phyloP scores from a whole-genome alignment of 1,140 invertebrate species.

The Trichonephila clavata region DNA sequence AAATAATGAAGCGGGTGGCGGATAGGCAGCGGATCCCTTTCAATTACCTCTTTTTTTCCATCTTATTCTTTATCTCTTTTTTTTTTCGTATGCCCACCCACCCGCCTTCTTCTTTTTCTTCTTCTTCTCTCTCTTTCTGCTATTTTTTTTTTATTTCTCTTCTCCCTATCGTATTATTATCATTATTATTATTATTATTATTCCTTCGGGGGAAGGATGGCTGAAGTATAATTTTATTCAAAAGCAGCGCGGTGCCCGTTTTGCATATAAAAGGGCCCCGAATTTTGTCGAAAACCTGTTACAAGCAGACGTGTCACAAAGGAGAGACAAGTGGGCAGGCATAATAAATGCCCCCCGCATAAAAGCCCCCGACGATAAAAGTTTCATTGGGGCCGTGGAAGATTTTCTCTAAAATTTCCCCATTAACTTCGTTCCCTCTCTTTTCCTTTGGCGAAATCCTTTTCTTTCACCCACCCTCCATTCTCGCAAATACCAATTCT shows the following conservation, averaged over 20 bases:
- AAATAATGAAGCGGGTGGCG: slow-evolving; percentile 67
- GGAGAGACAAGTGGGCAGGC: slow-evolving; percentile 67
- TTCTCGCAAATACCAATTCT: slow-evolving; percentile 67
- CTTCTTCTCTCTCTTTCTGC: not conserved
- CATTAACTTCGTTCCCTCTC: slow-evolving; percentile 52
- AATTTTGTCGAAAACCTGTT: slow-evolving; percentile 70
- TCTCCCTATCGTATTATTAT: slow-evolving; percentile 39
- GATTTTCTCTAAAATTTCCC: slow-evolving; percentile 71
- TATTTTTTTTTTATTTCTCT: not conserved
- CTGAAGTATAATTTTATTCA: slow-evolving; percentile 68
- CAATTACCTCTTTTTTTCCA: slow-evolving; percentile 59
- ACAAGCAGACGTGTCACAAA: slow-evolving; percentile 57
- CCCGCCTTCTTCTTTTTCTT: not conserved
- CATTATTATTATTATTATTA: slow-evolving; percentile 51
- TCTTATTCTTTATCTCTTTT: not conserved
- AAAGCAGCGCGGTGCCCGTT: slow-evolving; percentile 50
- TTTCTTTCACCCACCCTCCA: slow-evolving; percentile 10
- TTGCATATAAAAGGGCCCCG: slow-evolving; percentile 64
- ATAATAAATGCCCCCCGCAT: slow-evolving; percentile 72
- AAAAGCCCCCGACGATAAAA: slow-evolving; percentile 65
- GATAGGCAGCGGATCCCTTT: slow-evolving; percentile 52
- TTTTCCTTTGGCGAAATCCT: slow-evolving; percentile 1
- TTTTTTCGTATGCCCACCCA: not conserved
- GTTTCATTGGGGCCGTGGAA: slow-evolving; percentile 65
- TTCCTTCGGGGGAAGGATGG: not conserved